These are phyloP conservation scores for Microcebus griseorufus DNA, from an alignment of 2,113 vertebrate genomes.

Conservation along the genomic window DNA sequence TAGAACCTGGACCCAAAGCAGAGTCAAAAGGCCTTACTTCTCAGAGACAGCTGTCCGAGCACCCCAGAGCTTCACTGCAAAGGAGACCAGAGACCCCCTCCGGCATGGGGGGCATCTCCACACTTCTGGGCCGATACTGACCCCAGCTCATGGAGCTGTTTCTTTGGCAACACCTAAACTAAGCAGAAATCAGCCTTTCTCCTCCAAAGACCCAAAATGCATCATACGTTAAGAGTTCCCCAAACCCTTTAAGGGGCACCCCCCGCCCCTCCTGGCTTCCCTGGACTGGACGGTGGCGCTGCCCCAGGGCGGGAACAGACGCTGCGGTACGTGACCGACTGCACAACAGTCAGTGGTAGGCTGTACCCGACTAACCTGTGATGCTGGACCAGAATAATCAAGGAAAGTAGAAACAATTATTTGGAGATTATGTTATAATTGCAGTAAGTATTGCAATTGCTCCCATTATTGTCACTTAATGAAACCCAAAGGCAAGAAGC, in stretches of 20 bases:
- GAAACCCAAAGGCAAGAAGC: neutral
- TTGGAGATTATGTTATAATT: neutral
- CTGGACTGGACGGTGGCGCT: neutral
- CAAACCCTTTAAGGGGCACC: accelerated
- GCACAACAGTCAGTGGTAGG: accelerated
- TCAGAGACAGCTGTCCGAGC: neutral
- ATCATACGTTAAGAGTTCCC: neutral
- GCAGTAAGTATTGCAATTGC: neutral
- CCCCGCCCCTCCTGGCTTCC: neutral
- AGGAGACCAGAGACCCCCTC: neutral
- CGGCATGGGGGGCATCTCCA: neutral
- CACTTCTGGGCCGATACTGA: neutral
- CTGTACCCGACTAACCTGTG: accelerated
- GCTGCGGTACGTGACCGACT: accelerated
- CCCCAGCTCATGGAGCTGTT: neutral
- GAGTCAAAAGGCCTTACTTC: neutral
- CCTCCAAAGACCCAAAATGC: neutral
- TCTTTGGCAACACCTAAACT: neutral
- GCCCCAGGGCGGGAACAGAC: neutral
- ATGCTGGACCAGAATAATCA: neutral
- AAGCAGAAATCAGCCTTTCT: neutral
- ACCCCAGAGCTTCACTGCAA: neutral
- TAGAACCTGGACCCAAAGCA: neutral
- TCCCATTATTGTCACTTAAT: neutral
- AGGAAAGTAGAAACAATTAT: neutral